Evolutionary conservation across 2,113 vertebrate genomes (phyloP), one percentile per base, ranked within the genome.

Genomic region (Puffinus mauretanicus): DNA sequence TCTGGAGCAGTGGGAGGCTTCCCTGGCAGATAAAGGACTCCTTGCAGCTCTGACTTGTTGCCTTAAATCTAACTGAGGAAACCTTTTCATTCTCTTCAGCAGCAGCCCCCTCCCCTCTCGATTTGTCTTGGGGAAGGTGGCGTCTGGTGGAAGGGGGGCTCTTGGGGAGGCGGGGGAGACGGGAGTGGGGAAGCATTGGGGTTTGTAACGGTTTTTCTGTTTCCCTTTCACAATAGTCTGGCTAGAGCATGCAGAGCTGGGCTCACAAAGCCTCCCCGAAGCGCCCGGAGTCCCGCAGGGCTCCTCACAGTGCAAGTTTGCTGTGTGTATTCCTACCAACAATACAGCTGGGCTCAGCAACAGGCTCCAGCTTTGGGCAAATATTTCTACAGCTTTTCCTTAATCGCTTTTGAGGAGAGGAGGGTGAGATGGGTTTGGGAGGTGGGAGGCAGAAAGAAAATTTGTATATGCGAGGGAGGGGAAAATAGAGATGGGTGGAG

Each of bases 1-100:
- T 95, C 94, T 94, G 96, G 89, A 97, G 83, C 97, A 97, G 97
- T 97, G 97, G 98, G 97, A 97, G 97, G 96, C 96, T 97, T 97
- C 95, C 93, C 94, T 90, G 91, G 81, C 54, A 32, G 93, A 97
- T 98, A 98, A 98, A 97, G 94, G 89, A 49, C 94, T 96, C 88
- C 96, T 96, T 93, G 93, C 96, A 96, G 92, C 91, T 91, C 90
- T 97, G 95, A 97, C 97, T 97, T 97, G 97, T 96, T 98, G 95
- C 97, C 97, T 97, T 97, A 96, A 96, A 94, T 96, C 94, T 92
- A 89, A 84, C 93, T 69, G 93, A 94, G 91, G 93, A 97, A 97
- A 93, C 90, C 88, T 94, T 97, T 97, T 97, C 93, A 97, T 70
- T 91, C 91, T 85, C 83, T 91, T 94, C 92, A 51, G 71, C 62